A percentile compares a stretch with the other conserved stretches of the same genome.
Evolutionary conservation across 1,140 invertebrate species (phyloP).

Genomic region (Drosophila bocki): DNA sequence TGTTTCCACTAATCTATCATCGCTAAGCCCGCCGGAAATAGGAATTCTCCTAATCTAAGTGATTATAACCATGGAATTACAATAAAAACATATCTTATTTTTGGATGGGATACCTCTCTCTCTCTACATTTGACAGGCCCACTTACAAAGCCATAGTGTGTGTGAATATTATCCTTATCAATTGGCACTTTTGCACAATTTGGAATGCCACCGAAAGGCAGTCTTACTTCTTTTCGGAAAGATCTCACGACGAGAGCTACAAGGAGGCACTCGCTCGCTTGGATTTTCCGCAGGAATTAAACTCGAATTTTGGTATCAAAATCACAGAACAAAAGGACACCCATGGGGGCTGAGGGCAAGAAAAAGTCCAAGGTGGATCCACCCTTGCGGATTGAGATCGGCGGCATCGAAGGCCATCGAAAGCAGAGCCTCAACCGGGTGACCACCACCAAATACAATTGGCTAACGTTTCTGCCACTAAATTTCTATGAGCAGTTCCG

Average conservation of each 20-base stretch:
- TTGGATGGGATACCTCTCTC: conserved; percentile 9
- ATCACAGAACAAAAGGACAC: not conserved
- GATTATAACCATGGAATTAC: conserved; percentile 1
- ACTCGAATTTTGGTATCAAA: not conserved
- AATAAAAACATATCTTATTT: conserved; percentile 25
- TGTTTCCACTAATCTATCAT: conserved; percentile 18
- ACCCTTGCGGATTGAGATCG: conserved; percentile 50
- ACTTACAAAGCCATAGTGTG: not conserved
- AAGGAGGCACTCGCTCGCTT: conserved; percentile 3
- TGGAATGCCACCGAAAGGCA: conserved; percentile 31
- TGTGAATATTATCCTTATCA: conserved; percentile 28
- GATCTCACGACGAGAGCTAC: conserved; percentile 27
- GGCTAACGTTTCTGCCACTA: conserved; percentile 92
- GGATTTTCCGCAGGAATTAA: not conserved
- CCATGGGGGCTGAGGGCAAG: not conserved
- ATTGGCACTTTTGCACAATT: conserved; percentile 15
- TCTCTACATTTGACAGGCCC: conserved; percentile 16
- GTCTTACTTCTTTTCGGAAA: conserved; percentile 47
- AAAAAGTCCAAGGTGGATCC: conserved; percentile 3
- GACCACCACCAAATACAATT: conserved; percentile 90
- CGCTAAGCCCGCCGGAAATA: conserved; percentile 19
- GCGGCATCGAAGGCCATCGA: not conserved
- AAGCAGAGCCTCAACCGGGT: conserved; percentile 86
- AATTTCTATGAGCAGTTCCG: conserved; percentile 94
- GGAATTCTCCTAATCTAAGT: conserved; percentile 1